Base-by-base conservation (phyloP, 2,113 vertebrate genomes). In the Tychaedon coryphoeus region DNA sequence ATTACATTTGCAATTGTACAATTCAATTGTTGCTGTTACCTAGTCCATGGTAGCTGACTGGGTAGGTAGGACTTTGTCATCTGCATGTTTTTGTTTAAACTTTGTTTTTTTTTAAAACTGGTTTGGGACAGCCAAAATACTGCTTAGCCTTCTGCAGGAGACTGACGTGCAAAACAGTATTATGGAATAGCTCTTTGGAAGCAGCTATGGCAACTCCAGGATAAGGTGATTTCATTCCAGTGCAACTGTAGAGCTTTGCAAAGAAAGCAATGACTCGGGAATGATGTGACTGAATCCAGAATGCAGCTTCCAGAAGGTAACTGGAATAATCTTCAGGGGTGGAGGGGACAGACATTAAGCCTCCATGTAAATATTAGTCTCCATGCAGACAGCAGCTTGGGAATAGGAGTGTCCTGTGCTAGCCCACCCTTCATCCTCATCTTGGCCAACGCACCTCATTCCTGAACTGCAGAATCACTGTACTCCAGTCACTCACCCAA, bases 341-440 rank as follows among this genome's bases (percentile, higher is more conserved):
- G 92, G 95, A 95, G 92, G 45, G 78, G 58, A 90, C 66, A 95
- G 78, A 83, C 54, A 5, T 76, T 69, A 79, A 94, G 53, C 78
- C 78, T 96, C 85, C 74, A 20, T 45, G 71, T 95, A 95, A 94
- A 94, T 76, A 94, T 83, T 79, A 69, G 90, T 93, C 84, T 95
- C 96, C 88, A 92, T 71, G 88, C 23, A 84, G 85, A 94, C 58
- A 65, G 74, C 58, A 65, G 65, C 86, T 85, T 87, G 91, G 92
- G 95, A 96, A 93, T 95, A 95, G 96, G 96, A 95, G 95, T 92
- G 91, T 95, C 77, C 86, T 19, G 57, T 15, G 43, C 40, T 74
- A 95, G 94, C 89, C 89, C 92, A 95, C 89, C 93, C 94, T 91
- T 93, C 70, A 14, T 88, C 78, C 75, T 88, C 90, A 42, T 92